Base-by-base conservation (phyloP, 2,113 vertebrate species). In the Furnarius figulus region DNA sequence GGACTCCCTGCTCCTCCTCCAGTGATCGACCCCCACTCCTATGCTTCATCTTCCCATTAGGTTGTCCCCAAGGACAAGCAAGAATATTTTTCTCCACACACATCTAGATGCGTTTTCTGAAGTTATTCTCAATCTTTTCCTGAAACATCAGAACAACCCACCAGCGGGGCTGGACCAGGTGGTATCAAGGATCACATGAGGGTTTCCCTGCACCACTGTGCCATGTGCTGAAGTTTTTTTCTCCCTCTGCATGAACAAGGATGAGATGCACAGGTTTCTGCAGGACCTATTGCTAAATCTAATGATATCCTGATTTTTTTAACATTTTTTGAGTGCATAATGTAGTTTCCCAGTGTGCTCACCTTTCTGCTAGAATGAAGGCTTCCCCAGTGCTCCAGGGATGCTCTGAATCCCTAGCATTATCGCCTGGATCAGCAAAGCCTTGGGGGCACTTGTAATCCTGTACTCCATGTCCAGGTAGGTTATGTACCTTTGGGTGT, bases 161-260 rank as follows among this genome's bases (percentile, higher is more conserved):
- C 33, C 35, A 28, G 33, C 0, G 1, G 55, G 47, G 56, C 63
- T 80, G 90, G 73, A n/a, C 52, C 75, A 66, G 31, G 19, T 0
- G 0, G 4, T 10, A 24, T 8, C 33, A 31, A 37, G 46, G 68
- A 47, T 47, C 47, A 11, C 25, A 10, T 0, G 3, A 50, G 19
- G 22, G 8, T 40, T 90, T 75, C 49, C 62, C 25, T 47, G 37
- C 44, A 4, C 44, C n/a, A 15, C 4, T 18, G 28, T 58, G n/a
- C 18, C 62, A 47, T 28, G n/a, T 3, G 31, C 20, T 44, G 28
- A 7, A 15, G 22, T 9, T 89, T 85, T 61, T 66, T 74, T 84
- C 67, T 79, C n/a, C 8, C 23, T 44, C 33, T 53, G 31, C 55
- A 28, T 33, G n/a, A 56, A 39, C 0, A 4, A 74, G 35, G 37